Percentiles rank a stretch among this genome's conserved stretches.
phyloP scores from a whole-genome alignment of 2,888 invertebrate genomes.

The Elysia crispata region DNA sequence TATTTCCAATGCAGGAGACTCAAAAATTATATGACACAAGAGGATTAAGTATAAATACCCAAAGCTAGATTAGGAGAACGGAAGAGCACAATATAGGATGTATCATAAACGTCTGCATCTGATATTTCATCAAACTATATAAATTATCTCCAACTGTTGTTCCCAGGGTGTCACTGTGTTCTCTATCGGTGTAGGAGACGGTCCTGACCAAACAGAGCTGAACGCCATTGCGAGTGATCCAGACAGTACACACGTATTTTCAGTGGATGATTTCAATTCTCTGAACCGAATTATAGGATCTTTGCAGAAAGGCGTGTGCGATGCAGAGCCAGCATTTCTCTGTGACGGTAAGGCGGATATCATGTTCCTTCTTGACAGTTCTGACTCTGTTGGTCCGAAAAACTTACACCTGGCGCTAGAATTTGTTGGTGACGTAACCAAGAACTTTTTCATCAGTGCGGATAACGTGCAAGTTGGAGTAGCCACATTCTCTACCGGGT shows the following conservation, averaged over 20 bases:
- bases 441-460: constrained; percentile 61
- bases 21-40: no score
- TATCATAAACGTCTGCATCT: no score
- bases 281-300: constrained; percentile 62
- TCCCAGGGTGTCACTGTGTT: constrained; percentile 62
- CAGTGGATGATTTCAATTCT: constrained; percentile 64
- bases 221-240: constrained; percentile 67
- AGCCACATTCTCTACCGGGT: constrained; percentile 61
- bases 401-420: constrained; percentile 64
- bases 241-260: constrained; percentile 65
- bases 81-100: no score
- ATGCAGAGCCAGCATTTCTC: constrained; percentile 46
- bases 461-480: constrained; percentile 61
- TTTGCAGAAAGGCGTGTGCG: constrained; percentile 55
- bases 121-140: no score
- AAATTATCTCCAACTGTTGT: no score
- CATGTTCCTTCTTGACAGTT: constrained; percentile 66
- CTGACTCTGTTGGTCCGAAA: constrained; percentile 61
- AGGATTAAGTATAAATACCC: no score
- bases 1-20: no score
- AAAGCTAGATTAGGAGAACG: no score
- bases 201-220: constrained; percentile 58
- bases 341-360: constrained; percentile 67
- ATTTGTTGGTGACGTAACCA: constrained; percentile 62
- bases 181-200: constrained; percentile 66